These are phyloP conservation scores for Galeruca laticollis DNA, from an alignment of 2,888 invertebrate species.

Conservation along the genomic window DNA sequence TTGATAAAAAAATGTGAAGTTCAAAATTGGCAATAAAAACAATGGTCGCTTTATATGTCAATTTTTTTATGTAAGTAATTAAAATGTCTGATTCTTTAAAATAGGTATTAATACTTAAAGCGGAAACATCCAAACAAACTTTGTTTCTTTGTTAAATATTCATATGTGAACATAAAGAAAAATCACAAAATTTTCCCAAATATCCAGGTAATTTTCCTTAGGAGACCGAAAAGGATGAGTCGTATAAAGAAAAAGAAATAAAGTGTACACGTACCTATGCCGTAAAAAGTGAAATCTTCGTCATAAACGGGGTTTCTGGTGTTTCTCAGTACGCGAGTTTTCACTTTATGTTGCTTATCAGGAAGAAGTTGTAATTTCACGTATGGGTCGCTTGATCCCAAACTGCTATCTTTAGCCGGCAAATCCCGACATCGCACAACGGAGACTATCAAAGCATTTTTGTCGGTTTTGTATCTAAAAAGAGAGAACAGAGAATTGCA, in stretches of 20 bases:
- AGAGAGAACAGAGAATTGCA: conserved; percentile 18
- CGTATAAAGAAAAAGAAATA: background rate
- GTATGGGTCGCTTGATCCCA: conserved; percentile 93
- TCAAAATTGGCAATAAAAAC: too few relatives aligned
- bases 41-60: too few relatives aligned
- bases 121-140: too few relatives aligned
- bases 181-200: conserved; percentile 8
- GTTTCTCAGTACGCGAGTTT: conserved; percentile 87
- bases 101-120: too few relatives aligned
- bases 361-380: conserved; percentile 97
- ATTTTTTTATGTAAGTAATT: too few relatives aligned
- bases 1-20: too few relatives aligned
- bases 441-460: conserved; percentile 91
- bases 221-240: background rate
- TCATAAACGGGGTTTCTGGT: conserved; percentile 97
- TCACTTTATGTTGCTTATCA: conserved; percentile 96
- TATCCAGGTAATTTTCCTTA: background rate
- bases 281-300: conserved; percentile 99
- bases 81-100: too few relatives aligned
- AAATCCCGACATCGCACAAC: conserved; percentile 91
- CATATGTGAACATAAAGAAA: background rate
- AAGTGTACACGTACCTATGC: conserved; percentile 71
- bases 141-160: conserved; percentile 8
- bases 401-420: conserved; percentile 84
- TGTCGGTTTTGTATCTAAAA: conserved; percentile 87